phyloP scores from a whole-genome alignment of 2,797 vertebrate species.

The Australoheros facetus region DNA sequence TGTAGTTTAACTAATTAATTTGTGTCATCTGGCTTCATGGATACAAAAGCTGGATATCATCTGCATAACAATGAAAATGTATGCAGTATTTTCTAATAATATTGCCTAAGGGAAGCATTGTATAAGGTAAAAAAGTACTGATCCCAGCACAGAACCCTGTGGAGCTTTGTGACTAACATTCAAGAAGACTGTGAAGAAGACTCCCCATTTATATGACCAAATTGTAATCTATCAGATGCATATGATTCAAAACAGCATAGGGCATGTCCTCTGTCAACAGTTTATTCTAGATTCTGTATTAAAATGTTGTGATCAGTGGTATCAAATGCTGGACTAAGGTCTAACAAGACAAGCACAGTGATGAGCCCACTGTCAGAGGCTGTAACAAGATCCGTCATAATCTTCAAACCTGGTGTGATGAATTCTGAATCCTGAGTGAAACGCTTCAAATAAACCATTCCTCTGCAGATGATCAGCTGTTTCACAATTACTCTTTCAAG shows the following conservation, averaged over 20 bases:
- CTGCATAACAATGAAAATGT: neutral
- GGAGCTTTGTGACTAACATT: neutral
- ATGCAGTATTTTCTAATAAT: neutral
- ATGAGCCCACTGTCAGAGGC: neutral
- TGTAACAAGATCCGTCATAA: neutral
- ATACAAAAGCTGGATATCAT: neutral
- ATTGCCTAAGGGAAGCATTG: too few relatives aligned
- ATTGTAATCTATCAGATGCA: neutral
- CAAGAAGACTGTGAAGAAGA: neutral
- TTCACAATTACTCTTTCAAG: accelerated
- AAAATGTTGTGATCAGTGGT: neutral
- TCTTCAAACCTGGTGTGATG: neutral
- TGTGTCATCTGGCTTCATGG: neutral
- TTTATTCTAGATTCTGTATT: neutral
- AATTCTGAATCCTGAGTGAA: neutral
- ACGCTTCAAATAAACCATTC: neutral
- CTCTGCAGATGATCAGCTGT: neutral
- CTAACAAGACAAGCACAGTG: neutral
- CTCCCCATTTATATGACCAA: neutral
- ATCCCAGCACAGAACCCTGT: neutral
- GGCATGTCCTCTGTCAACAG: too few relatives aligned
- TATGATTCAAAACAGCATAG: too few relatives aligned
- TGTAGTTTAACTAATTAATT: neutral
- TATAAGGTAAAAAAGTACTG: too few relatives aligned
- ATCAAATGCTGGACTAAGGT: neutral